phyloP scores from a whole-genome alignment of 2,888 invertebrate genomes.

The Crossocerus cetratus region DNA sequence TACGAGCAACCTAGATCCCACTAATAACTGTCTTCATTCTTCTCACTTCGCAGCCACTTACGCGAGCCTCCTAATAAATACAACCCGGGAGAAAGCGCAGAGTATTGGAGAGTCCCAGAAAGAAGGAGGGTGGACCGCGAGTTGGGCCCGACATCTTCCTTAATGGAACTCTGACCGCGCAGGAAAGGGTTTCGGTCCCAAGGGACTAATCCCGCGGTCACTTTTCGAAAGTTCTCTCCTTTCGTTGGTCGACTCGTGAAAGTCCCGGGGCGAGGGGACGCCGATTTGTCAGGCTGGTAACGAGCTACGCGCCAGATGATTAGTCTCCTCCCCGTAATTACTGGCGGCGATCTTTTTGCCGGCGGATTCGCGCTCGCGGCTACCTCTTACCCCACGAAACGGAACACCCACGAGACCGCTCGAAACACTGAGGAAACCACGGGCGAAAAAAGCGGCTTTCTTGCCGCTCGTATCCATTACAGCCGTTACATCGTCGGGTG shows the following conservation, averaged over 20 bases:
- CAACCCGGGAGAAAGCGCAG: too few species aligned
- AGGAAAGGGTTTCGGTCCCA: too few species aligned
- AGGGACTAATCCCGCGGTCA: too few species aligned
- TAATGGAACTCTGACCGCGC: too few species aligned
- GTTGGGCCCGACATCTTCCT: too few species aligned
- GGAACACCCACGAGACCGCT: neutral
- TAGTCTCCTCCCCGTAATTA: conserved; percentile 1
- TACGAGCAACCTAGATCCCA: neutral
- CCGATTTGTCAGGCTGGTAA: conserved; percentile 33
- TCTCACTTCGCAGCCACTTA: too few species aligned
- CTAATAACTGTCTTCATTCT: neutral
- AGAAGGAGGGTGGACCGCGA: too few species aligned
- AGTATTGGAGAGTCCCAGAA: too few species aligned
- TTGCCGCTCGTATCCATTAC: conserved; percentile 26
- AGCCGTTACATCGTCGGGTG: conserved; percentile 31
- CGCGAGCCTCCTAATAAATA: too few species aligned
- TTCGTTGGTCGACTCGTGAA: too few species aligned
- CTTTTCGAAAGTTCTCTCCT: too few species aligned
- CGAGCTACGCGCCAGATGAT: conserved; percentile 25
- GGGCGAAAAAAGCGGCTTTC: conserved; percentile 27
- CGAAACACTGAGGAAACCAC: neutral
- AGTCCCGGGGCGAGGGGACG: neutral
- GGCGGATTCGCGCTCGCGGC: neutral
- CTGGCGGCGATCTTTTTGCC: neutral
- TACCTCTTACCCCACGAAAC: too few species aligned